Conservation (phyloP, 2,888 invertebrate species). For the Brachyopa scutellaris region DNA sequence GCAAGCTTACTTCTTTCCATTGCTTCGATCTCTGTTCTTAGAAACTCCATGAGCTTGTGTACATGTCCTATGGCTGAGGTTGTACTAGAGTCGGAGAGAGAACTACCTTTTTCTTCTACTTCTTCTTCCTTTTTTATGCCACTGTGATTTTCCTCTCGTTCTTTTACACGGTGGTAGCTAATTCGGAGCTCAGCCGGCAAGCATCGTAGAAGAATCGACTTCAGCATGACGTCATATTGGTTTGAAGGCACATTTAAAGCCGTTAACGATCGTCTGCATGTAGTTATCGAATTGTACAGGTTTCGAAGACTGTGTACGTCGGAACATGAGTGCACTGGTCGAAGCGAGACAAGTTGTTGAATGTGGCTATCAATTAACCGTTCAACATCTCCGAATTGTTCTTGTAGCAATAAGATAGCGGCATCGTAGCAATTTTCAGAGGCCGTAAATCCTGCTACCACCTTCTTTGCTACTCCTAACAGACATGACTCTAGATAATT, state of each 20-base stretch:
- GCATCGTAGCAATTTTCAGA: slow-evolving; percentile 9
- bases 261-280: slow-evolving; percentile 14
- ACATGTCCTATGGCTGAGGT: not conserved
- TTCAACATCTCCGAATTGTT: slow-evolving; percentile 8
- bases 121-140: not conserved
- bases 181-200: not conserved
- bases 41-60: not conserved
- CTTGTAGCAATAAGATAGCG: slow-evolving; percentile 7
- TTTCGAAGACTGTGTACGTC: not conserved
- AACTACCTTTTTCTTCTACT: not conserved
- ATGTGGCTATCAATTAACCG: slow-evolving; percentile 14
- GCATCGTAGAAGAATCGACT: slow-evolving; percentile 9
- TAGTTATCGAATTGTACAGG: slow-evolving; percentile 5
- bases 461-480: not conserved
- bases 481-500: slow-evolving; percentile 1
- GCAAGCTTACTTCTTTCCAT: slow-evolving; percentile 10
- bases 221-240: slow-evolving; percentile 23
- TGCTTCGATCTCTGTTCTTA: slow-evolving; percentile 6
- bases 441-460: not conserved
- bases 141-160: not conserved
- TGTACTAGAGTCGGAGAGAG: not conserved
- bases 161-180: slow-evolving; percentile 25
- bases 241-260: slow-evolving; percentile 12
- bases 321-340: not conserved
- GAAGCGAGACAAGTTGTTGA: slow-evolving; percentile 20